Percentiles rank a stretch among this genome's conserved stretches.
Conservation (phyloP, 2,113 vertebrate genomes). For the Pseudorhombus dupliciocellatus region DNA sequence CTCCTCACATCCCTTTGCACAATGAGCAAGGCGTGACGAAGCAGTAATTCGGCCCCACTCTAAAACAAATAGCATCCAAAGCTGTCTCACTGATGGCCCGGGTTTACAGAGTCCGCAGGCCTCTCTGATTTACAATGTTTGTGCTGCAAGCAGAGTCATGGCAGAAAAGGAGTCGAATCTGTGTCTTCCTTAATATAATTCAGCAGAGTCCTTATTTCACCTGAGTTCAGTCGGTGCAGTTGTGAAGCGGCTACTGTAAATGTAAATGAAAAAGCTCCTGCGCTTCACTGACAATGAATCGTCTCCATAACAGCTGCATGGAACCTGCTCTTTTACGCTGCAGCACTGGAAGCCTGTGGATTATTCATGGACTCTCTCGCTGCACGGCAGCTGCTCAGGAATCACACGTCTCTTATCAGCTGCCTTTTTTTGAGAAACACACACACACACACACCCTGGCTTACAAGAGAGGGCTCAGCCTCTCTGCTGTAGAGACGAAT, state of each 20-base stretch:
- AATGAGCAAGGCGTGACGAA: neutral
- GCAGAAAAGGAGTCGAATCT: neutral
- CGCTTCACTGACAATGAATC: neutral
- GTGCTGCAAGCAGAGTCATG: too few species aligned
- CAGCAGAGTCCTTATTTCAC: neutral
- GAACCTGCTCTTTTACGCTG: conserved; percentile 14
- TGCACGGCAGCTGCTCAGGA: conserved; percentile 43
- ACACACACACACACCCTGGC: neutral
- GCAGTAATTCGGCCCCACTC: neutral
- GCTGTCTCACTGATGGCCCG: neutral
- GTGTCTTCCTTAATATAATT: neutral
- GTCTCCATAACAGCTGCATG: conserved; percentile 11
- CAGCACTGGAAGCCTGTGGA: conserved; percentile 38
- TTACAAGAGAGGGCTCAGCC: neutral
- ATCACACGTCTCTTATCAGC: conserved; percentile 23
- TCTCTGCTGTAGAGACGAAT: conserved; percentile 14
- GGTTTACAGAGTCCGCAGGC: neutral
- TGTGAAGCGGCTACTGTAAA: neutral
- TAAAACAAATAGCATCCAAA: neutral
- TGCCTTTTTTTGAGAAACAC: conserved; percentile 19
- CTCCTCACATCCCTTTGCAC: neutral
- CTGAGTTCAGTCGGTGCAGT: neutral
- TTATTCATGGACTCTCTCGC: conserved; percentile 52
- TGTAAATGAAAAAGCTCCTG: too few species aligned
- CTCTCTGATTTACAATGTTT: neutral